These are phyloP conservation scores for Lates japonicus DNA, from an alignment of 2,797 vertebrate species.

Conservation along the genomic window DNA sequence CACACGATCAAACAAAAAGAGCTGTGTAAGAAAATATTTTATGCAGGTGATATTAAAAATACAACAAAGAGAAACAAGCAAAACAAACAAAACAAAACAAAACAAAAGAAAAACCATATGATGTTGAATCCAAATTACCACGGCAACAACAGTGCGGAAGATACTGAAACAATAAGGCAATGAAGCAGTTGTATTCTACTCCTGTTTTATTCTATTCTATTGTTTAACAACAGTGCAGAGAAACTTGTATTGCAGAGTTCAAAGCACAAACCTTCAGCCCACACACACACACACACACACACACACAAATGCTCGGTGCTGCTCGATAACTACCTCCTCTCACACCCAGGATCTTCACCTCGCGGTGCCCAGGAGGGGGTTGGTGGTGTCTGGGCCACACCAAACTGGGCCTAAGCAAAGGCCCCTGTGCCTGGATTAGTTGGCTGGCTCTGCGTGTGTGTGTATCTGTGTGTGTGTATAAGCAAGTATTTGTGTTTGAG, in stretches of 20 bases:
- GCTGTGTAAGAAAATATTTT: neutral
- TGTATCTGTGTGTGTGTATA: slow-evolving; percentile 35
- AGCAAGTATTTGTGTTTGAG: slow-evolving; percentile 7
- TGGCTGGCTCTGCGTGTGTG: slow-evolving; percentile 67
- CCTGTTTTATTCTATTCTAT: slow-evolving; percentile 14
- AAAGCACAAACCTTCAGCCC: slow-evolving; percentile 61
- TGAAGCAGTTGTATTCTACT: neutral
- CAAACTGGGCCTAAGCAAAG: slow-evolving; percentile 56
- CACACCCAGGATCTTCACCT: slow-evolving; percentile 75
- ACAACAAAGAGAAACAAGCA: slow-evolving; percentile 22
- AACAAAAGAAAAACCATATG: neutral
- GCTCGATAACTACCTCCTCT: slow-evolving; percentile 75
- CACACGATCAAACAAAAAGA: slow-evolving; percentile 4
- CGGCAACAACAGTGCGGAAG: neutral
- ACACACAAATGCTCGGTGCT: slow-evolving; percentile 45
- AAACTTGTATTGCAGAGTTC: slow-evolving; percentile 65
- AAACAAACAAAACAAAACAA: neutral
- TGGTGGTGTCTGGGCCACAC: slow-evolving; percentile 57
- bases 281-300: slow-evolving; percentile 35
- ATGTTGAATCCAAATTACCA: slow-evolving; percentile 30
- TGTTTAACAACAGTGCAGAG: slow-evolving; percentile 48
- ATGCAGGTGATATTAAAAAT: slow-evolving; percentile 34
- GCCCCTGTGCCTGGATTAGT: slow-evolving; percentile 64
- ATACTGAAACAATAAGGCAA: slow-evolving; percentile 8
- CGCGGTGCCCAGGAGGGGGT: slow-evolving; percentile 67